Base-by-base conservation (phyloP, 2,113 vertebrate genomes). In the Rhabdomys dilectus region DNA sequence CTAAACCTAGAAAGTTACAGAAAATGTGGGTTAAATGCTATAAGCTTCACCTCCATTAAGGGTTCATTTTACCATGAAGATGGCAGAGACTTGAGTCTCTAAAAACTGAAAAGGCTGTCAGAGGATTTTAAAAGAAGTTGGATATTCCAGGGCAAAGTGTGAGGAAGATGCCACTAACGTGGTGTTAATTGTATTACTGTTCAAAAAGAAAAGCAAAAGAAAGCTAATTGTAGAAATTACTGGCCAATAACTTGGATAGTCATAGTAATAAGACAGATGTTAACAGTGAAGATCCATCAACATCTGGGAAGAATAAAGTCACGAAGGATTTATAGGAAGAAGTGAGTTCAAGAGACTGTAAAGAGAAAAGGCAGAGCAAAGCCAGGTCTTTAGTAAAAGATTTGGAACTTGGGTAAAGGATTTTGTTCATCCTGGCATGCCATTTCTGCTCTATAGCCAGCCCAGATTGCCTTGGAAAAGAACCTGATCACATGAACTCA, bases 291-390 rank as follows among this genome's bases (percentile, higher is more conserved):
- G 94, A 87, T 84, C 56, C 94, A 94, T 95, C 39, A 70, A 36
- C 97, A 97, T 98, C 97, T 98, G 97, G 96, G 97, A 97, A 96
- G 73, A 62, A 97, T 97, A 95, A 97, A 93, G 42, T 94, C 89
- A 91, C 77, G 86, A 84, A 97, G 72, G 75, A 96, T 97, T 97
- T 96, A 96, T 95, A 93, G 70, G 89, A 97, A 95, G 97, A 90
- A 96, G 85, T 51, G 86, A 95, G 77, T 95, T 97, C 92, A 97
- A 96, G 88, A 95, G 68, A 93, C 73, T 0, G 91, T 85, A 91
- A 72, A 92, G 88, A 96, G 88, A 90, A 94, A 92, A 93, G 10
- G 10, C 29, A 29, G 34, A 77, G 80, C 1, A 3, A 75, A 86
- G 93, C 92, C 97, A 97, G 95, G n/a, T 85, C 96, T 86, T 97